Evolutionary conservation across 2,113 vertebrate species (phyloP).

Genomic region (Hippoglossus stenolepis): DNA sequence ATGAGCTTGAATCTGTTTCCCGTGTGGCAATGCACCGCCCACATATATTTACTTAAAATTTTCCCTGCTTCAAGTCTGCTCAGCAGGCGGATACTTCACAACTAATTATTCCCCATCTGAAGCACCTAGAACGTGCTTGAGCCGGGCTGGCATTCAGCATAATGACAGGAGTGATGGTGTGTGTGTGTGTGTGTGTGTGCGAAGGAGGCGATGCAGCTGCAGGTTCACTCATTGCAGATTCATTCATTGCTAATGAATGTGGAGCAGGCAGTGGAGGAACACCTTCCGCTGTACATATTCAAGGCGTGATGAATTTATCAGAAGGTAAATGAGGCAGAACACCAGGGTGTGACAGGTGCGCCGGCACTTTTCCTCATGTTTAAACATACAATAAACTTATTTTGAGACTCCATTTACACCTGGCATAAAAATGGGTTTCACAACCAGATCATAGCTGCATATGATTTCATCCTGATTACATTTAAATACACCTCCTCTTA

Average conservation of each 20-base stretch:
- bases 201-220: conserved; percentile 37
- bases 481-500: neutral
- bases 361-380: conserved; percentile 45
- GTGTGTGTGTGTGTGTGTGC: conserved; percentile 4
- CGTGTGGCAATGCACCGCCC: conserved; percentile 22
- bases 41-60: conserved; percentile 57
- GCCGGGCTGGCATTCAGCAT: conserved; percentile 5
- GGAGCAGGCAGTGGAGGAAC: conserved; percentile 58
- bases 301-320: conserved; percentile 72
- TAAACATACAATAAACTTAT: conserved; percentile 24
- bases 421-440: neutral
- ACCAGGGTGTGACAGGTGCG: conserved; percentile 3
- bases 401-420: neutral
- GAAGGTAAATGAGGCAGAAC: conserved; percentile 73
- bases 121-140: conserved; percentile 40
- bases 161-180: conserved; percentile 2
- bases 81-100: conserved; percentile 48
- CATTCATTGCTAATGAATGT: conserved; percentile 62
- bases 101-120: conserved; percentile 63
- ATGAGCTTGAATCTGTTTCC: conserved; percentile 39
- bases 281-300: conserved; percentile 58
- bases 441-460: neutral
- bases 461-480: neutral
- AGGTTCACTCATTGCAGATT: conserved; percentile 13
- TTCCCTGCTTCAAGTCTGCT: conserved; percentile 43